These are phyloP conservation scores for Pseudomyrmex gracilis DNA, from an alignment of 1,140 invertebrate species.

Conservation along the genomic window DNA sequence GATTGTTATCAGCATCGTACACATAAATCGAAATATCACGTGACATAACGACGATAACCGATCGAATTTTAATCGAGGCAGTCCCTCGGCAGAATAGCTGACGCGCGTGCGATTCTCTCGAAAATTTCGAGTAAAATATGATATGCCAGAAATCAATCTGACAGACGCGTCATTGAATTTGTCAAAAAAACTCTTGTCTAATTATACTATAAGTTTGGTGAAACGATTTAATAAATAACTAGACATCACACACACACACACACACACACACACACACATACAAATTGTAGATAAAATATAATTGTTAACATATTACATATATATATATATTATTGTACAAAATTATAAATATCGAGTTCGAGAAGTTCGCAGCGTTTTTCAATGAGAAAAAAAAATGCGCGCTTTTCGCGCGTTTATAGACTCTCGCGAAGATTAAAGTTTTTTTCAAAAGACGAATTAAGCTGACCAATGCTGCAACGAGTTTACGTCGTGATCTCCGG, in stretches of 20 bases:
- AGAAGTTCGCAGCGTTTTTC: background rate
- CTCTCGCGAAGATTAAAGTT: background rate
- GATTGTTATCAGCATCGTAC: conserved; percentile 70
- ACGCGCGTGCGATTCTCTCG: conserved; percentile 70
- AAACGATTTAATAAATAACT: background rate
- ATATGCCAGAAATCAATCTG: conserved; percentile 69
- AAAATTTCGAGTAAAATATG: conserved; percentile 67
- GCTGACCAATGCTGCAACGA: conserved; percentile 40
- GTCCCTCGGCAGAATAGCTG: conserved; percentile 63
- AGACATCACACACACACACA: background rate
- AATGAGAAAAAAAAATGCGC: too few relatives aligned
- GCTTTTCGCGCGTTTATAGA: background rate
- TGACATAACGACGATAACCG: conserved; percentile 70
- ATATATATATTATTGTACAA: too few relatives aligned
- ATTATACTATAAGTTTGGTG: conserved; percentile 34
- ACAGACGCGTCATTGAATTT: conserved; percentile 40
- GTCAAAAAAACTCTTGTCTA: conserved; percentile 58
- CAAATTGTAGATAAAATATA: too few relatives aligned
- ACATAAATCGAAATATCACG: conserved; percentile 69
- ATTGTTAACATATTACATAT: too few relatives aligned
- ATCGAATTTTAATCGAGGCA: conserved; percentile 75
- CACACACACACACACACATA: too few relatives aligned
- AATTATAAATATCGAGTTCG: background rate
- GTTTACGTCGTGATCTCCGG: conserved; percentile 44
- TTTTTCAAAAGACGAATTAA: conserved; percentile 44